These are phyloP conservation scores for Lithophane semibrunnea DNA, from an alignment of 2,888 invertebrate species.

Conservation along the genomic window DNA sequence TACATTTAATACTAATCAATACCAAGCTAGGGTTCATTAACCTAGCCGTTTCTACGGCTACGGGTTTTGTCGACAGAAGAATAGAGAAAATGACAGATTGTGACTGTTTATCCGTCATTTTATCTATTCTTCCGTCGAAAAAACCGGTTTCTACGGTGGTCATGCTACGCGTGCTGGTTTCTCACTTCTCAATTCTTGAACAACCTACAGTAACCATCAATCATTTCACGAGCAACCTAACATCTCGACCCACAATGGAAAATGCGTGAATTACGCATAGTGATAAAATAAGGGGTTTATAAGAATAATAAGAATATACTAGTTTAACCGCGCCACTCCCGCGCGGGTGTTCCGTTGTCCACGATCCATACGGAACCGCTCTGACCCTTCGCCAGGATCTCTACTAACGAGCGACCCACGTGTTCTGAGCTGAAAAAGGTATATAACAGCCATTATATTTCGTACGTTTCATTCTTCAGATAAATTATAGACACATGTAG, in stretches of 20 bases:
- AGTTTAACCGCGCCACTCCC: constrained; percentile 90
- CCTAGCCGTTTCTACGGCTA: constrained; percentile 1
- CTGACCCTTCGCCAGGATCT: constrained; percentile 92
- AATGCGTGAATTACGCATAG: constrained; percentile 38
- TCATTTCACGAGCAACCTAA: constrained; percentile 35
- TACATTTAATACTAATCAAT: constrained; percentile 40
- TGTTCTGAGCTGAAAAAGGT: constrained; percentile 91
- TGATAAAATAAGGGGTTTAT: constrained; percentile 27
- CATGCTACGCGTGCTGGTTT: neutral
- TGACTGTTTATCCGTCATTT: too few species aligned
- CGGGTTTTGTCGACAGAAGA: too few species aligned
- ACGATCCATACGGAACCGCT: constrained; percentile 94
- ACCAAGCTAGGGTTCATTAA: constrained; percentile 23
- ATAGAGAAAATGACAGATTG: too few species aligned
- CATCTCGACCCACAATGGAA: constrained; percentile 51
- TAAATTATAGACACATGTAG: too few species aligned
- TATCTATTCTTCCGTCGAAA: too few species aligned
- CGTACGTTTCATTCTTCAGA: too few species aligned
- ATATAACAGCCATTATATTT: neutral
- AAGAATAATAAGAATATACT: too few species aligned
- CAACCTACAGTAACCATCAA: constrained; percentile 46
- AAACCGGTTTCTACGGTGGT: too few species aligned
- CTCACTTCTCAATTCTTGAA: constrained; percentile 38
- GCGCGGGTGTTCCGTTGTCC: constrained; percentile 92
- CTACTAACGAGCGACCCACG: constrained; percentile 92